These are phyloP conservation scores for Boloria euphrosyne DNA, from an alignment of 2,888 invertebrate species.

Conservation along the genomic window DNA sequence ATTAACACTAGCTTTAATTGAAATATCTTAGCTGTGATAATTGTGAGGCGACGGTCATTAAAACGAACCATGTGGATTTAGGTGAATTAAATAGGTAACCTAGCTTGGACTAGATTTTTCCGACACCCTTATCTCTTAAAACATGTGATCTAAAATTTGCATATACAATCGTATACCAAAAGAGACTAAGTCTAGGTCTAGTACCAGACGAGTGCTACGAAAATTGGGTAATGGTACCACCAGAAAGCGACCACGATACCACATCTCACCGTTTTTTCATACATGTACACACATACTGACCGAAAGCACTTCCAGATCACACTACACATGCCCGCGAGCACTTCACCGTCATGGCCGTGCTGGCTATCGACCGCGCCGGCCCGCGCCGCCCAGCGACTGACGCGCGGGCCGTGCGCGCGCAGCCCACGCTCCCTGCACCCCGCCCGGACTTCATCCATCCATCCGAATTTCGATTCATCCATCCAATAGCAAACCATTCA, in stretches of 20 bases:
- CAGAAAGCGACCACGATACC: background rate
- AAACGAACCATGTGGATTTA: slow-evolving; percentile 15
- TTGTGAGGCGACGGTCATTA: slow-evolving; percentile 3
- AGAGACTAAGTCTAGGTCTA: background rate
- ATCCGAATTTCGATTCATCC: slow-evolving; percentile 8
- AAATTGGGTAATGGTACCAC: background rate
- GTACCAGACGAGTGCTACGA: background rate
- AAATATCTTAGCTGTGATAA: slow-evolving; percentile 8
- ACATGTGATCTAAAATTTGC: background rate
- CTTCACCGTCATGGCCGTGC: slow-evolving; percentile 67
- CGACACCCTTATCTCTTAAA: background rate
- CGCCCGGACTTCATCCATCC: slow-evolving; percentile 39
- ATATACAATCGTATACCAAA: background rate
- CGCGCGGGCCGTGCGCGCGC: slow-evolving; percentile 74
- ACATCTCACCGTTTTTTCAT: slow-evolving; percentile 12
- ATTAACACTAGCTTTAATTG: slow-evolving; percentile 23
- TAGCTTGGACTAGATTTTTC: slow-evolving; percentile 1
- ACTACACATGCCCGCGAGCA: slow-evolving; percentile 57
- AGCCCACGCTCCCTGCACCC: slow-evolving; percentile 43
- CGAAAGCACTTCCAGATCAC: slow-evolving; percentile 55
- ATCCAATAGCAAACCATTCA: slow-evolving; percentile 8
- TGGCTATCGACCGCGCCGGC: slow-evolving; percentile 77
- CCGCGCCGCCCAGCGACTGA: slow-evolving; percentile 58
- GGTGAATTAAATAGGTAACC: slow-evolving; percentile 19
- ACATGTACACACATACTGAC: slow-evolving; percentile 49